Conservation (phyloP, 2,888 invertebrate species). For the Dione juno region DNA sequence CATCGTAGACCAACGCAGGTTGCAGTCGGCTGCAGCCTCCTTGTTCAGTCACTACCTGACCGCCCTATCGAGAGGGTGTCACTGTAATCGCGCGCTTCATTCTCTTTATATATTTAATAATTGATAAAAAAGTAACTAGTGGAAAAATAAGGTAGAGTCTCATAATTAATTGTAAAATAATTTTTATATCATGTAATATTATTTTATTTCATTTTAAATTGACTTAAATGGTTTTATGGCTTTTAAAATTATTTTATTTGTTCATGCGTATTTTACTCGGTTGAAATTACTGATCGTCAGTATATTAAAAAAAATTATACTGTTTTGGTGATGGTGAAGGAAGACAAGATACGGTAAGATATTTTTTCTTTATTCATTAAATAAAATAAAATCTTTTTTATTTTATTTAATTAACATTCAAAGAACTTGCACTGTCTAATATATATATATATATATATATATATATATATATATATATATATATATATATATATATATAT, state of each 20-base stretch:
- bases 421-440: no score
- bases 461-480: no score
- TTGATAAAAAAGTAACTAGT: no score
- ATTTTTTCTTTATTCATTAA: no score
- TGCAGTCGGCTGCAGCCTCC: constrained; percentile 1
- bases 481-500: no score
- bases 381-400: no score
- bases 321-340: background rate
- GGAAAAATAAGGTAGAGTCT: background rate
- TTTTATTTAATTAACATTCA: no score
- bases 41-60: constrained; percentile 8
- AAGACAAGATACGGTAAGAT: background rate
- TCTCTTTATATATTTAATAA: background rate
- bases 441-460: no score
- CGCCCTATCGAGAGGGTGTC: background rate
- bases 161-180: background rate
- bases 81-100: background rate
- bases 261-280: background rate
- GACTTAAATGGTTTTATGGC: constrained; percentile 1
- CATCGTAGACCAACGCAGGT: background rate
- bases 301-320: background rate
- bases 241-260: background rate
- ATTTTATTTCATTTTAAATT: no score
- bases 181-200: background rate
- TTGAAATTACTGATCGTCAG: background rate